Base-by-base conservation (phyloP, 2,888 invertebrate species). In the Rhagium mordax region DNA sequence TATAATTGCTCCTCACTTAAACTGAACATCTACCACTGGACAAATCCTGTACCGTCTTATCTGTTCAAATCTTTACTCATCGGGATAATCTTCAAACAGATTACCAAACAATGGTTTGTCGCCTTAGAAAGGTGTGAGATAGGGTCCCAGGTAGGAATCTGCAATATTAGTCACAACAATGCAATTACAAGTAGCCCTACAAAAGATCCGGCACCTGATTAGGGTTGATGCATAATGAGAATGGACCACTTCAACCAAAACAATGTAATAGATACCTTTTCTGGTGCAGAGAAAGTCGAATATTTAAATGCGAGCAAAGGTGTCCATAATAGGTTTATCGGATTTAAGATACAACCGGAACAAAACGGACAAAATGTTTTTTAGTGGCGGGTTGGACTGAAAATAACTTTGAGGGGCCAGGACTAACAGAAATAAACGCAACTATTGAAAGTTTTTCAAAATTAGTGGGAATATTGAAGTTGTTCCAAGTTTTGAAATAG, bases 111-210 rank as follows among this genome's bases (percentile, higher is more conserved):
- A 82, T 81, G 83, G 83, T 81, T 83, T 83, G 83, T 79, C 81
- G 77, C 82, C 83, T 84, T 84, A 82, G 69, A 70, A 77, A 76
- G 75, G 78, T 75, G 75, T 64, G 70, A 77, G 75, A 74, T 70
- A 66, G 47, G 61, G 73, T 48, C 74, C 75, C 81, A 82, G 84
- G 82, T 82, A 81, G 72, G 72, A 74, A 75, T 76, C 79, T 74
- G 75, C 70, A 72, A 76, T 76, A 78, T 79, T 74, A 76, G 76
- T 78, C 78, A 77, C 72, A 78, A 81, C 81, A 85, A 83, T 84
- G 81, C 81, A 79, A 84, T 84, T 85, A 85, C 84, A 84, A 81
- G 81, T 74, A 78, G 79, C 76, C 62, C 61, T 62, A 85, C 82
- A 84, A 85, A 80, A 79, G 84, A 83, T 82, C 69, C 61, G 70